Conservation (phyloP, 2,888 invertebrate genomes). For the Barypeithes pellucidus region DNA sequence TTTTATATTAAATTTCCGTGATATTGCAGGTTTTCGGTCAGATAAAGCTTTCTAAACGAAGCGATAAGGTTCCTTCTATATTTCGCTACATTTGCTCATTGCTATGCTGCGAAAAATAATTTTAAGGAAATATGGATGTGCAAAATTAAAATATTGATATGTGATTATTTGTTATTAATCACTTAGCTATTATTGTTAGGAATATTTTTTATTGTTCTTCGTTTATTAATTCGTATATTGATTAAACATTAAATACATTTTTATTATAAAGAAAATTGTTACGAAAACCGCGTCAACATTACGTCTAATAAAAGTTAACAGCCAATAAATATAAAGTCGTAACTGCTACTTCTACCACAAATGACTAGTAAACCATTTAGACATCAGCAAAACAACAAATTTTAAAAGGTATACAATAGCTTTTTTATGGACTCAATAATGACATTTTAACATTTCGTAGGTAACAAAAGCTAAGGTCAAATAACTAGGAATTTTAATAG, state of each 20-base stretch:
- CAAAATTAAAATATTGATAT: too few species aligned
- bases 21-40: background rate
- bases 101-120: too few species aligned
- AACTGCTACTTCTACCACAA: background rate
- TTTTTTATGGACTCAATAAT: background rate
- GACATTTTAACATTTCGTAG: background rate
- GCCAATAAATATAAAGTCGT: slow-evolving; percentile 16
- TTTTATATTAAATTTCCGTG: slow-evolving; percentile 38
- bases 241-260: background rate
- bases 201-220: too few species aligned
- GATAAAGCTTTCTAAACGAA: too few species aligned
- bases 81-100: too few species aligned
- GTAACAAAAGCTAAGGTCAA: too few species aligned
- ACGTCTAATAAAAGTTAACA: slow-evolving; percentile 15
- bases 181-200: too few species aligned
- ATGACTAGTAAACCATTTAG: background rate
- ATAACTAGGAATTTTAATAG: too few species aligned
- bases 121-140: too few species aligned
- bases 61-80: too few species aligned
- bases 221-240: too few species aligned
- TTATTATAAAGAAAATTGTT: slow-evolving; percentile 8
- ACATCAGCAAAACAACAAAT: slow-evolving; percentile 7
- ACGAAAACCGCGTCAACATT: background rate
- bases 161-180: too few species aligned
- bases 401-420: background rate